These are phyloP conservation scores for Campopleginae sp. DNA, from an alignment of 2,888 invertebrate genomes.

Conservation along the genomic window DNA sequence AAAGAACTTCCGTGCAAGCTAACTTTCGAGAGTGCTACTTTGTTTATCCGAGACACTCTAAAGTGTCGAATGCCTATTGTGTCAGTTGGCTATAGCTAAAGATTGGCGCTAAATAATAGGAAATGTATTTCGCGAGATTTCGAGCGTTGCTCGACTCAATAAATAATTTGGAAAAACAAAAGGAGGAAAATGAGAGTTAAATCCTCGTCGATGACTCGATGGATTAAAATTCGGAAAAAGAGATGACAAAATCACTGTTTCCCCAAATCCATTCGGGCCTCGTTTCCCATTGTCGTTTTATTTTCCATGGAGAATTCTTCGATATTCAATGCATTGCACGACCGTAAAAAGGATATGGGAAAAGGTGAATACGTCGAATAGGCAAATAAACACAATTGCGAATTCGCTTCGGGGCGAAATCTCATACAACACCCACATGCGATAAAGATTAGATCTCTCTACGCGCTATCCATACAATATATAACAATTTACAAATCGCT, in stretches of 20 bases:
- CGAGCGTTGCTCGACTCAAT: constrained; percentile 56
- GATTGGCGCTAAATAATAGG: constrained; percentile 64
- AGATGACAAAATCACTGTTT: constrained; percentile 38
- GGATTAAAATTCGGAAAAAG: constrained; percentile 34
- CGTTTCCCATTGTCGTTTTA: not conserved
- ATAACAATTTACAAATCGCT: constrained; percentile 64
- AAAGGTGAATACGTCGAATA: constrained; percentile 30
- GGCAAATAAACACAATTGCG: constrained; percentile 24
- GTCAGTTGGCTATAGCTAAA: constrained; percentile 73
- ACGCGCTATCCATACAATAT: constrained; percentile 56
- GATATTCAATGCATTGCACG: not conserved
- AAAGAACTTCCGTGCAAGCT: constrained; percentile 79
- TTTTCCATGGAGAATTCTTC: not conserved
- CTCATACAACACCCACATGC: constrained; percentile 37
- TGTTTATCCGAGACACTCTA: constrained; percentile 76
- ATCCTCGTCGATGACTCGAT: constrained; percentile 37
- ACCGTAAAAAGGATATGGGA: not conserved
- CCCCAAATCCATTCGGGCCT: not conserved
- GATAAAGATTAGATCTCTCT: constrained; percentile 54
- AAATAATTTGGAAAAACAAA: constrained; percentile 42
- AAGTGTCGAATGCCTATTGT: constrained; percentile 77
- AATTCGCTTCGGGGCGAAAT: constrained; percentile 38
- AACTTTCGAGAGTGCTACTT: constrained; percentile 81
- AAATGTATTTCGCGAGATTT: constrained; percentile 43
- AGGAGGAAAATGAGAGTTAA: constrained; percentile 17